Conservation (phyloP, 2,888 invertebrate genomes). For the Phanerotoma sp. region DNA sequence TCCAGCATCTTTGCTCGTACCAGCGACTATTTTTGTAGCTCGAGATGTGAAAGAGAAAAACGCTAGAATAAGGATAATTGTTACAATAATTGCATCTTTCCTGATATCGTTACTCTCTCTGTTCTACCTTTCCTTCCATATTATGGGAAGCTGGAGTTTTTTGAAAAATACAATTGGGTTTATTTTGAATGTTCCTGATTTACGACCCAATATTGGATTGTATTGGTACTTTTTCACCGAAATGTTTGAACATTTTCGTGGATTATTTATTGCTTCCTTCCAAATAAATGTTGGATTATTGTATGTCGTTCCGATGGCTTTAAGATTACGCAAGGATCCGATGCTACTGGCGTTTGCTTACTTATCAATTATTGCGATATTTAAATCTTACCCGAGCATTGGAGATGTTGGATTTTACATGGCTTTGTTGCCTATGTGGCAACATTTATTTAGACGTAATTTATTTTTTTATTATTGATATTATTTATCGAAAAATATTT, state of each 20-base stretch:
- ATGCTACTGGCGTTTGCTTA: slow-evolving; percentile 78
- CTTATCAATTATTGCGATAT: slow-evolving; percentile 82
- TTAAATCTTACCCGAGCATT: slow-evolving; percentile 95
- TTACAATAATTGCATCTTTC: slow-evolving; percentile 61
- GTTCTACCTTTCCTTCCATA: slow-evolving; percentile 64
- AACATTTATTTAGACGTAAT: slow-evolving; percentile 82
- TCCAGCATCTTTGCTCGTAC: slow-evolving; percentile 80
- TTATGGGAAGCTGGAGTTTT: slow-evolving; percentile 64
- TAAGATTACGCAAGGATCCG: slow-evolving; percentile 78
- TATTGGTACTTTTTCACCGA: slow-evolving; percentile 99
- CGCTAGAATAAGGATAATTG: slow-evolving; percentile 59
- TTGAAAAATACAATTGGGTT: slow-evolving; percentile 57
- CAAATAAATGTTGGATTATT: slow-evolving; percentile 93
- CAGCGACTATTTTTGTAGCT: slow-evolving; percentile 73
- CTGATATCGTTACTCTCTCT: slow-evolving; percentile 61
- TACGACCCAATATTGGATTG: slow-evolving; percentile 95
- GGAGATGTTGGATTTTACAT: slow-evolving; percentile 94
- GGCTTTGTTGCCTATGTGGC: slow-evolving; percentile 88
- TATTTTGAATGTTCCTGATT: slow-evolving; percentile 87
- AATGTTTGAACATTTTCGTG: slow-evolving; percentile 98
- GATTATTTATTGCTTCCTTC: slow-evolving; percentile 93
- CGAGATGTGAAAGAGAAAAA: slow-evolving; percentile 59
- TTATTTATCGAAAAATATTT: neutral
- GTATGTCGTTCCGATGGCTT: slow-evolving; percentile 84
- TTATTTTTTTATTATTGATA: slow-evolving; percentile 48